Evolutionary conservation across 2,888 invertebrate species (phyloP), one percentile per base, ranked within the genome.

Genomic region (Thysanoteuthis rhombus): DNA sequence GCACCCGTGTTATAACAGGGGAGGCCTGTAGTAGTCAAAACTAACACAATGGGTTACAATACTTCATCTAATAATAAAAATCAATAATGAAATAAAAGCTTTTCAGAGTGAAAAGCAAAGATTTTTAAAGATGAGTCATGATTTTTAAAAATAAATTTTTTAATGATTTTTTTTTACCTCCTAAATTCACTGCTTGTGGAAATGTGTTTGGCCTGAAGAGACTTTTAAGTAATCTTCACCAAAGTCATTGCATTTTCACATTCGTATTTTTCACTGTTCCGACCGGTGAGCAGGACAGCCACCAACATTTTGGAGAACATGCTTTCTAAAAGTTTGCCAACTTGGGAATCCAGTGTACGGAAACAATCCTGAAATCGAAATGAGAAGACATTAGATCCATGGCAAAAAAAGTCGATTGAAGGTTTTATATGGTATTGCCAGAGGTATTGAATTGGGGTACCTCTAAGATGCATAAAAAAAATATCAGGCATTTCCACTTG

Each of bases 271-370:
- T 92, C 28, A 28, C 92, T 93, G 32, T 94, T 93, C n/a, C 95
- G 93, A 22, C 96, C 95, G 38, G 95, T 94, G 94, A 96, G 93
- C 36, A 96, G 94, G 12, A 96, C 95, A 25, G 94, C 94, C 90
- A 95, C 94, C 93, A 96, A 90, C 47, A 95, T 93, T 38, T 94
- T 94, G 39, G 93, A 92, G 45, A 94, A 95, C 47, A 95, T 93
- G 47, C 94, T 93, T 89, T 95, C 94, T 93, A 96, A 90, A 40
- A 96, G 94, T 93, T 95, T 95, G 93, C 95, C 94, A 4, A 95
- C 94, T 42, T 94, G 93, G 52, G 94, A 94, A 94, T 96, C 96
- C 92, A 96, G 47, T 93, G 95, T 95, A 90, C 94, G 94, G 92
- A 96, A 94, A 92, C 94, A 93, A 94, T 94, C 94, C 96, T 96